phyloP scores from a whole-genome alignment of 1,140 invertebrate genomes.

The Brachystomella parvula region DNA sequence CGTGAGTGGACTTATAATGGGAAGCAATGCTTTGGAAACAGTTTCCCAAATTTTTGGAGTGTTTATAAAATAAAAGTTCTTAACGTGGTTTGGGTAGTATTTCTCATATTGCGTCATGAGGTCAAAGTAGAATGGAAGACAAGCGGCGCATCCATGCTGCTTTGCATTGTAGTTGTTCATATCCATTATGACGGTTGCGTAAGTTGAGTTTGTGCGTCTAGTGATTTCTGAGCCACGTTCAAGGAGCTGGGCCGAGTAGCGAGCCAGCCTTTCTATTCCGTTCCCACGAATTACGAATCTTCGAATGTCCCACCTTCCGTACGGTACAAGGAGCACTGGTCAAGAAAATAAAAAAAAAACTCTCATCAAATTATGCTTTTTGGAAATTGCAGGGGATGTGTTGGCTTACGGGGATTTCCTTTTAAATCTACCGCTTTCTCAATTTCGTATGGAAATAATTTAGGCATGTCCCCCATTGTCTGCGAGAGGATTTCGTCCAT shows the following conservation, averaged over 20 bases:
- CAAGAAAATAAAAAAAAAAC: neutral
- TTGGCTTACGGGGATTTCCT: neutral
- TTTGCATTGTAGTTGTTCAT: slow-evolving; percentile 3
- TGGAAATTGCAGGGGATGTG: neutral
- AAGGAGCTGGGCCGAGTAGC: neutral
- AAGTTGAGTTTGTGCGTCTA: neutral
- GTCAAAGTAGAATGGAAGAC: slow-evolving; percentile 3
- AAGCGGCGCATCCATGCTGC: slow-evolving; percentile 1
- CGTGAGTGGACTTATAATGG: neutral
- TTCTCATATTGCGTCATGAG: neutral
- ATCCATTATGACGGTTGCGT: neutral
- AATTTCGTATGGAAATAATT: no score
- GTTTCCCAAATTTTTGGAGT: neutral
- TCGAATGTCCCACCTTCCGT: neutral
- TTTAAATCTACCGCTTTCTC: no score
- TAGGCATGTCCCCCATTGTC: no score
- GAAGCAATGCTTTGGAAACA: neutral
- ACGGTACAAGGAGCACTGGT: neutral
- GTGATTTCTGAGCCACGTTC: neutral
- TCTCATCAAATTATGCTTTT: neutral
- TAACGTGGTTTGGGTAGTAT: neutral
- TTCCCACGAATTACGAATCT: neutral
- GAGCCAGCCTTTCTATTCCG: neutral
- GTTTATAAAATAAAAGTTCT: slow-evolving; percentile 3
- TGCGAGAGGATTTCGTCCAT: no score